Evolutionary conservation across 2,888 invertebrate genomes (phyloP).

Genomic region (Pomacea canaliculata): DNA sequence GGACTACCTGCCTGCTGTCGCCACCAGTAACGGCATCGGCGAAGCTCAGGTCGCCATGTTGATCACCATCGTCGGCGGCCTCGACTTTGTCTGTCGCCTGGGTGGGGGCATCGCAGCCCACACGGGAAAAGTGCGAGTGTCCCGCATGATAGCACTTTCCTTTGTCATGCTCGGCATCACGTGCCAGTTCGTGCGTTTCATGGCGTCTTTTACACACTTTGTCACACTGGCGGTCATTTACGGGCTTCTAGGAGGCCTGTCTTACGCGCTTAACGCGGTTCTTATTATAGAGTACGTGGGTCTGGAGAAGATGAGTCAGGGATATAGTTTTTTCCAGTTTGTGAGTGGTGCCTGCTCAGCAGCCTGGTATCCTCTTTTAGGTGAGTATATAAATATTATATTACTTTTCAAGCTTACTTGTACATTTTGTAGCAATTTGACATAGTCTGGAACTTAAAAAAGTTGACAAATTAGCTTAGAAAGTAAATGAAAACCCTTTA

Average conservation of each 20-base stretch:
- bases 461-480: neutral
- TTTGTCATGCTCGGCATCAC: constrained; percentile 8
- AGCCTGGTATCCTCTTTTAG: constrained; percentile 10
- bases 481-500: too few species aligned
- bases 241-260: constrained; percentile 25
- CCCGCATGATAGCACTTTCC: constrained; percentile 11
- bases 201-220: constrained; percentile 23
- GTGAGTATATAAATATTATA: neutral
- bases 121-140: neutral
- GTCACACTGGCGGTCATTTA: constrained; percentile 15
- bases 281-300: constrained; percentile 29
- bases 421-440: neutral
- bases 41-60: constrained; percentile 9
- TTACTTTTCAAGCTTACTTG: neutral
- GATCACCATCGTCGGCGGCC: constrained; percentile 5
- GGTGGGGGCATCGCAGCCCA: constrained; percentile 4
- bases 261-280: constrained; percentile 17
- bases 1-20: constrained; percentile 19
- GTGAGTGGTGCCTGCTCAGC: neutral
- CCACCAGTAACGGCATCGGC: constrained; percentile 11
- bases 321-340: constrained; percentile 15
- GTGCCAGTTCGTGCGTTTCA: constrained; percentile 22
- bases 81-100: constrained; percentile 14
- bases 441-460: neutral
- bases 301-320: constrained; percentile 19